Evolutionary conservation across 2,797 vertebrate genomes (phyloP), one percentile per base, ranked within the genome.

Genomic region (Melanitta fusca): DNA sequence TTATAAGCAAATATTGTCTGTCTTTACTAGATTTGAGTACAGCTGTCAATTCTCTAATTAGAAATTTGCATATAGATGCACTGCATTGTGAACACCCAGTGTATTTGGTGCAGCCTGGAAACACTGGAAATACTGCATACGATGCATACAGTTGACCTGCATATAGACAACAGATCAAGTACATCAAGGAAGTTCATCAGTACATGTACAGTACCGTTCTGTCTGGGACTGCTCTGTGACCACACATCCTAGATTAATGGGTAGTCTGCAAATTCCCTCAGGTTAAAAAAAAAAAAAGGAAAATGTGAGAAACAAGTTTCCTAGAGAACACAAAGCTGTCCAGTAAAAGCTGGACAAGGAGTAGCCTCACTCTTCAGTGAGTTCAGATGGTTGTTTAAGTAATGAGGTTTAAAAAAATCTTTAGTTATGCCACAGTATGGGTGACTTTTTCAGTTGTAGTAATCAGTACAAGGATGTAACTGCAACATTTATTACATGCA

Each of bases 1-100:
- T 90, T 66, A 36, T 25, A 81, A 69, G 70, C 64, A 10, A 62
- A 24, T 82, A 43, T 54, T 89, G 51, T 61, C 17, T 90, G 62
- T 92, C 32, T 68, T 56, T 80, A 21, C 79, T 66, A 70, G 56
- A 36, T 64, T 82, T 88, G 74, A 87, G 84, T 89, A 89, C 84
- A 94, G 43, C 74, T 93, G 71, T 60, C 88, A 70, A 66, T 57
- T 73, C 64, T 68, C 71, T 60, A 60, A 95, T 78, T 68, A 90
- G 80, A 90, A 72, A 62, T 11, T 80, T 3, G 1, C 21, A 14
- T 66, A 43, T 43, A 34, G 36, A 3, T 82, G 91, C 68, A 81
- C 91, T 49, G 5, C 70, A 43, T 70, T 7, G 0, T 14, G 72
- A 91, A 27, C 0, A 1, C 34, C 61, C 82, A 45, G 61, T 58